Evolutionary conservation across 2,888 invertebrate species (phyloP).

Genomic region (Ochropacha duplaris): DNA sequence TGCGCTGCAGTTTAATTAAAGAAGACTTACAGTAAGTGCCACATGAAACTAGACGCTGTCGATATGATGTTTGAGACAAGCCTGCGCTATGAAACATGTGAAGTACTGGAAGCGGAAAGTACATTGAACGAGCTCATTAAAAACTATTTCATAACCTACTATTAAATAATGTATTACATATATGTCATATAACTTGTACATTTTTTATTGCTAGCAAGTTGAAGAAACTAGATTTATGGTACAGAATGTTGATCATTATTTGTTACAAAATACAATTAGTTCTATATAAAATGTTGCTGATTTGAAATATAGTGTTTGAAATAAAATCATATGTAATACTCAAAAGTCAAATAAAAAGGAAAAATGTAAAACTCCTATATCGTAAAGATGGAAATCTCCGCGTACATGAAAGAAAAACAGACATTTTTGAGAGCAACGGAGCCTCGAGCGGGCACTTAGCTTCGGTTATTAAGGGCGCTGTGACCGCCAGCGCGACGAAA

Average conservation of each 20-base stretch:
- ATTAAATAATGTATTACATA: background rate
- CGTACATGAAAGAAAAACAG: conserved; percentile 70
- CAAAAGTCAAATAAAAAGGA: conserved; percentile 42
- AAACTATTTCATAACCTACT: background rate
- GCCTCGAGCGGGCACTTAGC: conserved; percentile 81
- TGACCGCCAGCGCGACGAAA: conserved; percentile 79
- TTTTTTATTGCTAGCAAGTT: too few relatives aligned
- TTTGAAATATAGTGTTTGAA: background rate
- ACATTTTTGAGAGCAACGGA: conserved; percentile 70
- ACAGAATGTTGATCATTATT: too few relatives aligned
- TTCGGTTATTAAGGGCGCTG: conserved; percentile 76
- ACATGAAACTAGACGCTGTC: background rate
- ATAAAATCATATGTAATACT: conserved; percentile 14
- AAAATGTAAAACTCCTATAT: conserved; percentile 62
- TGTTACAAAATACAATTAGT: too few relatives aligned
- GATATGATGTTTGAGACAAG: conserved; percentile 5
- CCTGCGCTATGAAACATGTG: conserved; percentile 5
- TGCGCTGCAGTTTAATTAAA: conserved; percentile 66
- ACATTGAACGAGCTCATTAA: background rate
- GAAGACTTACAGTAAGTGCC: conserved; percentile 58
- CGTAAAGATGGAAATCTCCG: conserved; percentile 77
- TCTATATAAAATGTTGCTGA: background rate
- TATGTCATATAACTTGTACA: too few relatives aligned
- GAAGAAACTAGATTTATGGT: too few relatives aligned
- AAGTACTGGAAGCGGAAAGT: background rate